Evolutionary conservation across 2,113 vertebrate genomes (phyloP).

Genomic region (Sciurus niger): DNA sequence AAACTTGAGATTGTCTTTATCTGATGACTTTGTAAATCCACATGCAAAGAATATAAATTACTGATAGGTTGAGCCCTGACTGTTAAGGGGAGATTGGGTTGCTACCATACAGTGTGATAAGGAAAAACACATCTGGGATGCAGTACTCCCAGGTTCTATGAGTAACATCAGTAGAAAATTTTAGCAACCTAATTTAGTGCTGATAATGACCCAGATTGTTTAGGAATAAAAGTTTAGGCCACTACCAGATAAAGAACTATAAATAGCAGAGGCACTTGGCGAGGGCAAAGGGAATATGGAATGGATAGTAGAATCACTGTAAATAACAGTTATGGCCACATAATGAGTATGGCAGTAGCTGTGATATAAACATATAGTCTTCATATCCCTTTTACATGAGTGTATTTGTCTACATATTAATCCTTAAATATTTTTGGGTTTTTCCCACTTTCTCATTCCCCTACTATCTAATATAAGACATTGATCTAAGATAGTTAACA

Average conservation of each 20-base stretch:
- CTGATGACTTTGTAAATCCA: not conserved
- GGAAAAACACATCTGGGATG: not conserved
- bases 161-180: not conserved
- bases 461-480: constrained; percentile 26
- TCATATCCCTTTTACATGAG: not conserved
- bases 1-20: not conserved
- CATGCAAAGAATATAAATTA: not conserved
- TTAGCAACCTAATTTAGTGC: not conserved
- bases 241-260: not conserved
- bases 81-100: not conserved
- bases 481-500: not conserved
- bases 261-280: not conserved
- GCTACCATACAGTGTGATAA: not conserved
- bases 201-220: not conserved
- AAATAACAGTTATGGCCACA: not conserved
- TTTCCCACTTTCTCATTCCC: not conserved
- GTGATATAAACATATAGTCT: not conserved
- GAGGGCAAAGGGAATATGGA: constrained; percentile 11
- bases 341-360: not conserved
- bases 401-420: constrained; percentile 64
- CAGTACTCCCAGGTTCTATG: not conserved
- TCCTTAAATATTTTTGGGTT: not conserved
- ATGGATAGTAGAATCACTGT: not conserved
- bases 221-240: constrained; percentile 33
- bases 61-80: not conserved